Evolutionary conservation across 2,113 vertebrate genomes (phyloP), one percentile per base, ranked within the genome.

Genomic region (Eolophus roseicapilla): DNA sequence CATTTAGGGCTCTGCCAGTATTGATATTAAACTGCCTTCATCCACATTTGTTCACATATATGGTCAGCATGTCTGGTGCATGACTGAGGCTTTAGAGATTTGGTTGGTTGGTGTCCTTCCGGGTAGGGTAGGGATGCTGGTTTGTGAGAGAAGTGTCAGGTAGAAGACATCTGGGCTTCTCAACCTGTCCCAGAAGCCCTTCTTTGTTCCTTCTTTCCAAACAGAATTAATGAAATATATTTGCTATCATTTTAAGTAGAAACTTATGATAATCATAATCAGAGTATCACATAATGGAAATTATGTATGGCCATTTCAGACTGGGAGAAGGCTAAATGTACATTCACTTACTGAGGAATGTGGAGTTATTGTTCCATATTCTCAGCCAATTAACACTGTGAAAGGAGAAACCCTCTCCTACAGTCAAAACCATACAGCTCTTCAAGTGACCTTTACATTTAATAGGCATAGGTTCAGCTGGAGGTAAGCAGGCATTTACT

Each of bases 361-460:
- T 55, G 67, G 68, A 88, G 65, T 90, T 96, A 80, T 57, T 83
- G 18, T 88, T 77, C 59, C 41, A 23, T 74, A 53, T 74, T 77
- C 63, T 92, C 49, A 91, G 19, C 31, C 41, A 44, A 24, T 83
- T 88, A 74, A 41, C 5, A 35, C 14, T 16, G 7, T 33, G 47
- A 55, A 90, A 90, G 35, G 5, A 83, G 12, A 92, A 92, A 59
- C 12, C 4, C 16, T 57, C 27, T 73, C 14, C 27, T 24, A 43
- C 59, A 55, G 43, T 24, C 20, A 82, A 85, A 95, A 90, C 1
- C 11, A 43, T 9, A 18, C 13, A 90, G 60, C 41, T 67, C 20
- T 63, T 79, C 33, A 64, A 73, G 18, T 68, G 35, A 85, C 44
- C 20, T 73, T 59, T 65, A 5, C 46, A 71, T 88, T 69, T 68